Percentiles rank a stretch among this genome's conserved stretches.
These are phyloP conservation scores for Mallotus villosus DNA, from an alignment of 2,797 vertebrate genomes.

Conservation along the genomic window DNA sequence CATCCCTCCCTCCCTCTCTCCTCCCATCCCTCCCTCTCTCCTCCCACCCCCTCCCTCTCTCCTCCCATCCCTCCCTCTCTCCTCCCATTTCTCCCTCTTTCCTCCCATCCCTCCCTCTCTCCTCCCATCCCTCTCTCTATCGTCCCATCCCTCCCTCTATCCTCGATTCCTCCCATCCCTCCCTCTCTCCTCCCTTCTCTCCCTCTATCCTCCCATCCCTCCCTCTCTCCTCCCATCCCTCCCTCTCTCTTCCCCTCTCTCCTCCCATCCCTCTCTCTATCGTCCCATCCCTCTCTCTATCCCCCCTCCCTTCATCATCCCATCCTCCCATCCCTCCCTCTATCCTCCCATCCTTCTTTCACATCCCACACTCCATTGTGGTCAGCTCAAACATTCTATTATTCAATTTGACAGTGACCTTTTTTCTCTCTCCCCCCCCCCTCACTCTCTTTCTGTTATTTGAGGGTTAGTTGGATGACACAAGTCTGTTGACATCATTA, in stretches of 20 bases:
- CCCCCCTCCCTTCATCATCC: neutral
- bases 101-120: neutral
- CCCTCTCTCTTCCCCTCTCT: neutral
- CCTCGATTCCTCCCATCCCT: neutral
- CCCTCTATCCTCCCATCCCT: neutral
- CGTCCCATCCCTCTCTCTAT: neutral
- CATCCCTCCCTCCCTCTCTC: neutral
- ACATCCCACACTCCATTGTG: neutral
- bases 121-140: conserved; percentile 22
- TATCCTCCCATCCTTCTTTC: neutral
- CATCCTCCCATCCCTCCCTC: neutral
- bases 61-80: neutral
- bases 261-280: conserved; percentile 22
- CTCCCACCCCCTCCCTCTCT: neutral
- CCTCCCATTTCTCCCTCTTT: neutral
- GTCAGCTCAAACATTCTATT: no score
- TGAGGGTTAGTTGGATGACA: neutral
- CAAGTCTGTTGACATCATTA: neutral
- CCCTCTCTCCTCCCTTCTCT: neutral
- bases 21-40: neutral
- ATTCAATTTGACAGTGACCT: no score
- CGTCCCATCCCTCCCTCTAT: neutral
- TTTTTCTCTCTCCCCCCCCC: neutral
- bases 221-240: neutral
- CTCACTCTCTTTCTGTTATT: neutral